These are phyloP conservation scores for Aphelenchoides besseyi DNA, from an alignment of 1,140 invertebrate genomes.

Conservation along the genomic window DNA sequence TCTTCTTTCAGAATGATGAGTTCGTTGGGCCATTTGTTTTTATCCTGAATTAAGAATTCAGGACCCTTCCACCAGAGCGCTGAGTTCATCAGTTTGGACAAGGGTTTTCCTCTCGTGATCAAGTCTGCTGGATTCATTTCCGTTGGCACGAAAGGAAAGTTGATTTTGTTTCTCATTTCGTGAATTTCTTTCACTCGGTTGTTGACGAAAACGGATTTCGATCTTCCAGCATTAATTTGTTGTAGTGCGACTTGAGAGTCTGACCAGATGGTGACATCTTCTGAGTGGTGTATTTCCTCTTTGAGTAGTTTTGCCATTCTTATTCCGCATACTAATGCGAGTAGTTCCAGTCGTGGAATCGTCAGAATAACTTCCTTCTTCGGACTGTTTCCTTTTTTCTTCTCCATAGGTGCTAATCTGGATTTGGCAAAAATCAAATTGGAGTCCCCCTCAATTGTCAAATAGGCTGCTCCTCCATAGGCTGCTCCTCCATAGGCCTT, in stretches of 20 bases:
- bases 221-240: background rate
- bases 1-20: background rate
- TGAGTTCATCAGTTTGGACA: background rate
- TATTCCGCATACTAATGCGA: background rate
- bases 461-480: background rate
- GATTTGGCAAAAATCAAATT: background rate
- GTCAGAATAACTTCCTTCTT: background rate
- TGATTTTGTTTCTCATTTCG: background rate
- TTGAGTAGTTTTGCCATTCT: background rate
- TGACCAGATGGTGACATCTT: background rate
- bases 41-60: background rate
- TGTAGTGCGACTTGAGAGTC: background rate
- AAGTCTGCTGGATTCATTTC: background rate
- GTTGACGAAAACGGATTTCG: background rate
- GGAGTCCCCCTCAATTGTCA: background rate
- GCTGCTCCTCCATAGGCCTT: background rate
- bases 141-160: background rate
- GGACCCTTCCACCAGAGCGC: background rate
- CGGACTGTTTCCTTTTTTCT: background rate
- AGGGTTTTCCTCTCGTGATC: background rate
- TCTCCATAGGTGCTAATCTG: background rate
- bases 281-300: background rate
- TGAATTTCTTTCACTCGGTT: conserved; percentile 1
- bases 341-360: conserved; percentile 6
- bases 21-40: background rate